Conservation (phyloP, 2,888 invertebrate genomes). For the Diadegma fenestrale region DNA sequence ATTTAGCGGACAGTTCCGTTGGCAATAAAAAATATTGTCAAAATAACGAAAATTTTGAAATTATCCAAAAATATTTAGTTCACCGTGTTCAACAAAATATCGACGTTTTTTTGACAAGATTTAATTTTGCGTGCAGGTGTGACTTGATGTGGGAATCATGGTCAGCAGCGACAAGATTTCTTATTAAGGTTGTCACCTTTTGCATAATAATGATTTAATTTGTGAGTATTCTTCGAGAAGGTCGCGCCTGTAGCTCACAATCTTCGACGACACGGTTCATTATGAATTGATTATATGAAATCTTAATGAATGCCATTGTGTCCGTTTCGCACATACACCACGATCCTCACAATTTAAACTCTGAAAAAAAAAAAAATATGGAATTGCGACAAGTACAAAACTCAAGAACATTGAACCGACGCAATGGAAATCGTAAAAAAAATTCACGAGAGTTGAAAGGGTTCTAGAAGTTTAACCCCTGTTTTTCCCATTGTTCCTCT, state of each 20-base stretch:
- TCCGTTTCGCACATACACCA: background rate
- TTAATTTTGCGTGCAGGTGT: no score
- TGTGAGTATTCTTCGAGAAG: background rate
- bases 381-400: constrained; percentile 24
- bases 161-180: background rate
- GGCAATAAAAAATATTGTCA: no score
- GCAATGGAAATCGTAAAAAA: constrained; percentile 44
- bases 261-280: background rate
- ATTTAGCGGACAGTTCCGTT: no score
- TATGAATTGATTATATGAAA: background rate
- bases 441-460: constrained; percentile 52
- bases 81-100: no score
- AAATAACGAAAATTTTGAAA: no score
- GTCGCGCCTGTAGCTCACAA: background rate
- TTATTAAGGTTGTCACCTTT: background rate
- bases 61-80: no score
- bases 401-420: constrained; percentile 44
- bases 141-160: background rate
- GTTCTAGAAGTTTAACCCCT: constrained; percentile 24
- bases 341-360: background rate
- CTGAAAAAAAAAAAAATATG: background rate
- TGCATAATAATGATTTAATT: background rate
- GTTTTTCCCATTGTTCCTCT: background rate
- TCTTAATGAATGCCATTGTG: constrained; percentile 4
- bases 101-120: no score